Percentiles rank a stretch among this genome's conserved stretches.
These are phyloP conservation scores for Hephaestus fuliginosus DNA, from an alignment of 2,797 vertebrate species.

Conservation along the genomic window DNA sequence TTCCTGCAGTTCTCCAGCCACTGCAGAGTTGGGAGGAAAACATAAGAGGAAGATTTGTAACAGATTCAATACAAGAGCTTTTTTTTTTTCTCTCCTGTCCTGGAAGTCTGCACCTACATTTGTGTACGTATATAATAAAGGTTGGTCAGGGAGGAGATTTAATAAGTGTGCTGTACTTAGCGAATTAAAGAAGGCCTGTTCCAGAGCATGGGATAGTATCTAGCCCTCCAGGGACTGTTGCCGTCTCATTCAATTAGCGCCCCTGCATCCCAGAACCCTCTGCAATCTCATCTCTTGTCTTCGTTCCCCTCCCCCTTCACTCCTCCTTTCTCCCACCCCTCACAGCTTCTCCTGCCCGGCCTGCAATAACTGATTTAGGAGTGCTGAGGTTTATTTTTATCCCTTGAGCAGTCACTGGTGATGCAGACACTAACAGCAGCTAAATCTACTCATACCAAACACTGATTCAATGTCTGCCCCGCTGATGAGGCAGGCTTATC, in stretches of 20 bases:
- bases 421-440: conserved; percentile 64
- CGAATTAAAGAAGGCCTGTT: conserved; percentile 86
- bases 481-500: conserved; percentile 66
- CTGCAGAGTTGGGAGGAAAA: conserved; percentile 77
- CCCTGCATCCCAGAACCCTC: conserved; percentile 82
- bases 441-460: conserved; percentile 65
- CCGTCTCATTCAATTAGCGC: conserved; percentile 90
- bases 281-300: conserved; percentile 84
- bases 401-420: conserved; percentile 55
- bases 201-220: conserved; percentile 73
- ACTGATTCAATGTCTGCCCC: conserved; percentile 45
- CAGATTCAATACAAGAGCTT: not conserved
- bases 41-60: not conserved
- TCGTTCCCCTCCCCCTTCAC: conserved; percentile 59
- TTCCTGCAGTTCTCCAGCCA: conserved; percentile 98
- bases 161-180: conserved; percentile 89
- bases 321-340: conserved; percentile 22
- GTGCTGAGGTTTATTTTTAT: conserved; percentile 81
- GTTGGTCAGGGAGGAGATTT: conserved; percentile 81
- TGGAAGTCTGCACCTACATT: conserved; percentile 30
- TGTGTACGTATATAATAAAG: conserved; percentile 43
- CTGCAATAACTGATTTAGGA: conserved; percentile 82
- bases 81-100: not conserved
- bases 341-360: conserved; percentile 55
- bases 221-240: conserved; percentile 76